Evolutionary conservation across 1,140 invertebrate genomes (phyloP).

Genomic region (Eumeta japonica): DNA sequence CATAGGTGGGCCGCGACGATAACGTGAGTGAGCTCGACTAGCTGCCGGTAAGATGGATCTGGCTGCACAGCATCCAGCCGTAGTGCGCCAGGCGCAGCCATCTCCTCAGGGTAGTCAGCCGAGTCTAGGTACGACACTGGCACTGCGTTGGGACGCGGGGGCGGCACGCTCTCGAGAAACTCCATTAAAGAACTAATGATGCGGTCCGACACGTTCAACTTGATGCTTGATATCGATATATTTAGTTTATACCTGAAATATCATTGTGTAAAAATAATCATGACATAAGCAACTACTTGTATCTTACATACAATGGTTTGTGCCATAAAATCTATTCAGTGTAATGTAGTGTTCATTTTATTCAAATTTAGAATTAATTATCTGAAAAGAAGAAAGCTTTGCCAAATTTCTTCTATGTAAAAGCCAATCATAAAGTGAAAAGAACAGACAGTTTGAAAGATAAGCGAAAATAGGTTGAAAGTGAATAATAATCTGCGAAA

Average conservation of each 20-base stretch:
- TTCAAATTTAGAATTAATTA: too few relatives aligned
- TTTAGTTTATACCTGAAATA: conserved; percentile 74
- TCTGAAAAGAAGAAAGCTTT: too few relatives aligned
- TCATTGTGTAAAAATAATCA: conserved; percentile 10
- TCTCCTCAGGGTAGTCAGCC: conserved; percentile 34
- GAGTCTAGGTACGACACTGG: conserved; percentile 50
- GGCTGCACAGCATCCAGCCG: conserved; percentile 30
- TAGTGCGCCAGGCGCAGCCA: conserved; percentile 28
- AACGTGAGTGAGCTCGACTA: conserved; percentile 45
- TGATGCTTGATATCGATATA: conserved; percentile 68
- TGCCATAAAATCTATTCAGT: background rate
- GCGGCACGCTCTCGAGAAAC: conserved; percentile 69
- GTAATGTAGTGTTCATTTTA: background rate
- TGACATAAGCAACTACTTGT: background rate
- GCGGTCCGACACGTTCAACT: conserved; percentile 77
- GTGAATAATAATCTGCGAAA: too few relatives aligned
- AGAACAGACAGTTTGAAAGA: too few relatives aligned
- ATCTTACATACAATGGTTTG: background rate
- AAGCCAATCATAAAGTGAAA: too few relatives aligned
- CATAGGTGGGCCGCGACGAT: conserved; percentile 50
- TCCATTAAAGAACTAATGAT: conserved; percentile 66
- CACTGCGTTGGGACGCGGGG: conserved; percentile 53
- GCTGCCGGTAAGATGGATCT: conserved; percentile 39
- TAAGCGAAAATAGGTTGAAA: too few relatives aligned
- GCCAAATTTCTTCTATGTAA: too few relatives aligned